Evolutionary conservation across 2,888 invertebrate genomes (phyloP).

Genomic region (Scelioninae gen. 1): DNA sequence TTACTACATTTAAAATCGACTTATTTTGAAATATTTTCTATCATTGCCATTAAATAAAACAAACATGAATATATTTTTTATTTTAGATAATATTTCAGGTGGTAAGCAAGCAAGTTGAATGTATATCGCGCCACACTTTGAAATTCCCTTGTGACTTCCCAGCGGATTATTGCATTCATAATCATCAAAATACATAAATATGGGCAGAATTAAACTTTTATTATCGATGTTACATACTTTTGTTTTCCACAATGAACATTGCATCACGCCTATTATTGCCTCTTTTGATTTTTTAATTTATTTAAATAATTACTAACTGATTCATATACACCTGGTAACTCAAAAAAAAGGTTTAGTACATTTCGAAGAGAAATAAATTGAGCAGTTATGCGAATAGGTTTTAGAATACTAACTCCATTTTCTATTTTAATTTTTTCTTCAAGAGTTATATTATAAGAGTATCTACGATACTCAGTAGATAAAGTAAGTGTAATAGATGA

Average conservation of each 20-base stretch:
- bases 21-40: conserved; percentile 58
- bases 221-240: conserved; percentile 4
- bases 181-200: conserved; percentile 42
- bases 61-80: conserved; percentile 70
- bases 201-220: conserved; percentile 8
- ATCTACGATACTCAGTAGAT: not conserved
- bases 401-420: not conserved
- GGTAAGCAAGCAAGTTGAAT: conserved; percentile 62
- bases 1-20: conserved; percentile 61
- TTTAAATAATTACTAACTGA: conserved; percentile 28
- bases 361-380: conserved; percentile 40
- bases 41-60: conserved; percentile 69
- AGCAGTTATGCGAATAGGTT: conserved; percentile 7
- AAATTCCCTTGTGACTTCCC: conserved; percentile 34
- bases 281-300: conserved; percentile 19
- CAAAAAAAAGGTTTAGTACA: conserved; percentile 45
- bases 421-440: conserved; percentile 15
- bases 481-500: not conserved
- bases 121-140: conserved; percentile 46
- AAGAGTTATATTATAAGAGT: not conserved
- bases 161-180: conserved; percentile 51
- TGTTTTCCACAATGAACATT: conserved; percentile 43
- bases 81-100: conserved; percentile 57
- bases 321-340: conserved; percentile 31
- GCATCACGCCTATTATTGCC: conserved; percentile 41